Conservation (phyloP, 2,888 invertebrate genomes). For the Halocaridina rubra region DNA sequence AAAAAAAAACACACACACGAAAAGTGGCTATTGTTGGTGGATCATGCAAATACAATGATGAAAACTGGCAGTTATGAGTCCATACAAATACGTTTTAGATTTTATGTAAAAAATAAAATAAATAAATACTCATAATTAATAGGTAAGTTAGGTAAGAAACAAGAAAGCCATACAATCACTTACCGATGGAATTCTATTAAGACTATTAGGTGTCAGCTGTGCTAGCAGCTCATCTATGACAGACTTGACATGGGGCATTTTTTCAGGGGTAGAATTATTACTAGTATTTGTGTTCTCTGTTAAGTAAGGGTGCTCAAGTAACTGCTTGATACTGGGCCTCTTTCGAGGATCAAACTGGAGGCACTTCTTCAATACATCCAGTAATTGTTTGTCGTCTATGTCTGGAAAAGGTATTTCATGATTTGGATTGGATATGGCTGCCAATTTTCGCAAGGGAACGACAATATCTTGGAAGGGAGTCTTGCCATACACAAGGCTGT, state of each 20-base stretch:
- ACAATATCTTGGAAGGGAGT: conserved; percentile 89
- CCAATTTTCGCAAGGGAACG: conserved; percentile 75
- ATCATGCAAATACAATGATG: no score
- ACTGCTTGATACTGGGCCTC: conserved; percentile 80
- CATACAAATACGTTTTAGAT: no score
- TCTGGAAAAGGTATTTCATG: conserved; percentile 78
- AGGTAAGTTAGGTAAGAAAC: no score
- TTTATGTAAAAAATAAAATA: no score
- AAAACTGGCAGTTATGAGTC: no score
- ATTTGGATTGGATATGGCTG: conserved; percentile 81
- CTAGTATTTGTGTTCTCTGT: neutral
- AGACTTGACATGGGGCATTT: neutral
- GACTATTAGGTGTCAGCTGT: conserved; percentile 9
- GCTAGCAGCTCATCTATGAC: neutral
- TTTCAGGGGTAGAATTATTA: neutral
- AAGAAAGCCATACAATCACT: neutral
- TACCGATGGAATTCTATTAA: conserved; percentile 4
- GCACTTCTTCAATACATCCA: conserved; percentile 79
- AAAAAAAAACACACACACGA: no score
- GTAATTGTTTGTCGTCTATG: conserved; percentile 67
- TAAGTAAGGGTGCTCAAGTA: conserved; percentile 74
- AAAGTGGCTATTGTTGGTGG: no score
- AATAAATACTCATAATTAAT: no score
- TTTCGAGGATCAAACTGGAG: conserved; percentile 79
- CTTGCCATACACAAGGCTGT: conserved; percentile 87